A percentile compares a stretch with the other conserved stretches of the same genome.
Conservation (phyloP, 2,888 invertebrate genomes). For the Pediacus dermestoides region DNA sequence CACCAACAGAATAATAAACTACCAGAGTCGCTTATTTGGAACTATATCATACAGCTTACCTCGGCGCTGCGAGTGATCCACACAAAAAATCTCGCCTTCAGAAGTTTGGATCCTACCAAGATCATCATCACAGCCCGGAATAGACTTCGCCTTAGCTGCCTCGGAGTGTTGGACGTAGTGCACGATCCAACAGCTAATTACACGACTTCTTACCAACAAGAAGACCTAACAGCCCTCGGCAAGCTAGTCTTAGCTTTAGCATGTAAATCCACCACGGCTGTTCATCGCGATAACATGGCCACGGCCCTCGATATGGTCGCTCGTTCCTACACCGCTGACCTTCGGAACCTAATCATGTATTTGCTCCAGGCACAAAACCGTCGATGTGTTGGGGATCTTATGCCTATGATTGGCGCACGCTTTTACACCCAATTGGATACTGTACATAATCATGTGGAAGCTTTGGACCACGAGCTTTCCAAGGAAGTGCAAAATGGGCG, state of each 20-base stretch:
- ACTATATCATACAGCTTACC: slow-evolving; percentile 91
- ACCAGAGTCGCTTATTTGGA: slow-evolving; percentile 92
- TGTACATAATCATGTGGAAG: slow-evolving; percentile 81
- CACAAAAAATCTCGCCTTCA: slow-evolving; percentile 67
- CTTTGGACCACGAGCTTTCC: slow-evolving; percentile 84
- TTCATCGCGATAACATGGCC: slow-evolving; percentile 81
- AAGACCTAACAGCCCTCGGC: slow-evolving; percentile 89
- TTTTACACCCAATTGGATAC: slow-evolving; percentile 96
- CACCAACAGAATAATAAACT: slow-evolving; percentile 68
- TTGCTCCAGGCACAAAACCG: slow-evolving; percentile 65
- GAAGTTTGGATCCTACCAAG: slow-evolving; percentile 89
- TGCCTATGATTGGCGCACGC: slow-evolving; percentile 98
- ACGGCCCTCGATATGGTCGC: slow-evolving; percentile 86
- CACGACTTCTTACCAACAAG: slow-evolving; percentile 69
- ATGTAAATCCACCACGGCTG: slow-evolving; percentile 86
- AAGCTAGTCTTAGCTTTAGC: slow-evolving; percentile 87
- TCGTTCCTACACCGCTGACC: slow-evolving; percentile 87
- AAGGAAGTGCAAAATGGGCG: slow-evolving; percentile 95
- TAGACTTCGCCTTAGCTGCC: slow-evolving; percentile 71
- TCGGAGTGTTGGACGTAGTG: slow-evolving; percentile 77
- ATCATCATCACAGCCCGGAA: slow-evolving; percentile 60
- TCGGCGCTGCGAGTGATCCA: slow-evolving; percentile 91
- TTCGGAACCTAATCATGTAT: slow-evolving; percentile 91
- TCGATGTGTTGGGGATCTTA: slow-evolving; percentile 88
- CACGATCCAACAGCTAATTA: slow-evolving; percentile 62